Evolutionary conservation across 1,140 invertebrate genomes (phyloP).

Genomic region (Ganaspis sp.): DNA sequence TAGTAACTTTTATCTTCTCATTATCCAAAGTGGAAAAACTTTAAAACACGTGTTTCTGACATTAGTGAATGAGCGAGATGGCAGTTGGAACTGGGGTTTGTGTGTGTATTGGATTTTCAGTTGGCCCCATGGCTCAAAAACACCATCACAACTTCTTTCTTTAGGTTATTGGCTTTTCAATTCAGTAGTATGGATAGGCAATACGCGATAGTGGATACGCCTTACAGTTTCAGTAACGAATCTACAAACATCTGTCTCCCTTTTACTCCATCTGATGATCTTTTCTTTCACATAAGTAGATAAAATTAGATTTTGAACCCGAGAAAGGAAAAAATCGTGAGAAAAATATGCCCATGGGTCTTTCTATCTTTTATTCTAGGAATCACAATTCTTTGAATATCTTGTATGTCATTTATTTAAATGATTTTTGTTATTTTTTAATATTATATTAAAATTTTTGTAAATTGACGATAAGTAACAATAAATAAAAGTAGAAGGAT

Average conservation of each 20-base stretch:
- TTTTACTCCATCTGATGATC: neutral
- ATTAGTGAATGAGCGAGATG: neutral
- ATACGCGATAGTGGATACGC: constrained; percentile 17
- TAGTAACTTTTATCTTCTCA: too few species aligned
- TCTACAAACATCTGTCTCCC: neutral
- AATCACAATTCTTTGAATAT: too few species aligned
- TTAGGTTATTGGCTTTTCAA: neutral
- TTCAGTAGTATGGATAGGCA: neutral
- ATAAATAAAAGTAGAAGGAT: too few species aligned
- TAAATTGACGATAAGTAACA: too few species aligned
- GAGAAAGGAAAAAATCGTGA: neutral
- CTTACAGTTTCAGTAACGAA: constrained; percentile 18
- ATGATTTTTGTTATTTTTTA: too few species aligned
- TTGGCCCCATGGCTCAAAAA: constrained; percentile 20
- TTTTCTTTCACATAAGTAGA: neutral
- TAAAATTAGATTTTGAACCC: neutral
- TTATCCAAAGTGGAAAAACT: neutral
- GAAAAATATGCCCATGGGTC: neutral
- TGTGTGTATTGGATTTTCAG: constrained; percentile 15
- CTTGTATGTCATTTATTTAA: too few species aligned
- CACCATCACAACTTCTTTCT: neutral
- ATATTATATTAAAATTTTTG: too few species aligned
- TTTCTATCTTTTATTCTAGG: too few species aligned
- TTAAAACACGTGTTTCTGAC: neutral
- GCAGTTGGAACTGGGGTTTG: neutral